These are phyloP conservation scores for Andrena fulva DNA, from an alignment of 2,888 invertebrate species.

Conservation along the genomic window DNA sequence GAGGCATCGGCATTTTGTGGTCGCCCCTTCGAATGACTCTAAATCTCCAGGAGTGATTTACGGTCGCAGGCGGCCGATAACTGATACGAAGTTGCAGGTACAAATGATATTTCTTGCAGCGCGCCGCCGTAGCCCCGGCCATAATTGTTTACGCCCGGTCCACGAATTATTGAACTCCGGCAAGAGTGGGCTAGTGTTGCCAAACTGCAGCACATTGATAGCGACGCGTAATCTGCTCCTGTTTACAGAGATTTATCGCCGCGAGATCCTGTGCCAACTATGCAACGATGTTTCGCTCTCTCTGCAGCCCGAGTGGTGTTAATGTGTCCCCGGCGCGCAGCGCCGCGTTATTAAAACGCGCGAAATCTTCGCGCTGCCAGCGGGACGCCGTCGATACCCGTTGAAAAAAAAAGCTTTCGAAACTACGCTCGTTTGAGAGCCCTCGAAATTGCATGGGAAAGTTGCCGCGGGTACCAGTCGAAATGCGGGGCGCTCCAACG, in stretches of 20 bases:
- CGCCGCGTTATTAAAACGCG: conserved; percentile 45
- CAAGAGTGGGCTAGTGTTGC: conserved; percentile 53
- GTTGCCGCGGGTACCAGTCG: too few relatives aligned
- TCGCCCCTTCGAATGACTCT: background rate
- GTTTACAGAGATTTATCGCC: conserved; percentile 71
- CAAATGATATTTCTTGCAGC: conserved; percentile 48
- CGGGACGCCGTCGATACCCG: background rate
- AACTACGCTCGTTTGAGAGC: too few relatives aligned
- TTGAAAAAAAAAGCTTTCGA: background rate
- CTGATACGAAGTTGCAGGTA: conserved; percentile 43
- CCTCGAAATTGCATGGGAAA: too few relatives aligned
- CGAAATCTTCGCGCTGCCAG: conserved; percentile 3
- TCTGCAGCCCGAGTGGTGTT: conserved; percentile 45
- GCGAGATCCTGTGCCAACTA: conserved; percentile 68
- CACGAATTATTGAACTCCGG: conserved; percentile 48
- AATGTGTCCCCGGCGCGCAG: conserved; percentile 44
- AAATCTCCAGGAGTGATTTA: conserved; percentile 27
- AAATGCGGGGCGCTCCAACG: too few relatives aligned
- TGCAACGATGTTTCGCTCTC: conserved; percentile 48
- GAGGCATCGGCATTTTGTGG: background rate
- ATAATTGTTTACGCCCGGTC: conserved; percentile 56
- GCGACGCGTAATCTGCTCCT: conserved; percentile 67
- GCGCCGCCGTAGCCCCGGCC: background rate
- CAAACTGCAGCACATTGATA: conserved; percentile 67
- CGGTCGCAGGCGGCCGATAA: conserved; percentile 1